Evolutionary conservation across 2,888 invertebrate genomes (phyloP).

Genomic region (Caenorhabditis sinica): DNA sequence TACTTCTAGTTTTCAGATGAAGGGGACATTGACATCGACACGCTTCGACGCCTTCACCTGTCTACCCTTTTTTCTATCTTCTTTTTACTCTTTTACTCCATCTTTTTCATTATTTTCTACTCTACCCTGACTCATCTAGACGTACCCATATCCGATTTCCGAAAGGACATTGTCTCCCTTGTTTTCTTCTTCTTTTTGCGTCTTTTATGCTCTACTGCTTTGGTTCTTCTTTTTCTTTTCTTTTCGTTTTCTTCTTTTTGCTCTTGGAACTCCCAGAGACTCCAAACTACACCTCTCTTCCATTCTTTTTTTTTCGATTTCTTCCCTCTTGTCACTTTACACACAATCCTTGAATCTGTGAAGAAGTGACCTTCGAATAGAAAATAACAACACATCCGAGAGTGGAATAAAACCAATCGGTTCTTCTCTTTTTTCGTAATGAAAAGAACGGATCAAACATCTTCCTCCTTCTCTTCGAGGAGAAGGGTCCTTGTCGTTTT

Average conservation of each 20-base stretch:
- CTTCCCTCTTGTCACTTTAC: conserved; percentile 33
- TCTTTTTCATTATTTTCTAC: conserved; percentile 11
- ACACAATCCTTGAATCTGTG: conserved; percentile 34
- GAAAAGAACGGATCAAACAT: conserved; percentile 40
- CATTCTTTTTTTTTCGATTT: conserved; percentile 10
- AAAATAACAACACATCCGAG: conserved; percentile 14
- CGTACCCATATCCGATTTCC: conserved; percentile 42
- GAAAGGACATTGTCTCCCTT: conserved; percentile 32
- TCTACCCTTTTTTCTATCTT: conserved; percentile 27
- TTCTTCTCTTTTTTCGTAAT: conserved; percentile 7
- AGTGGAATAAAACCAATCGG: conserved; percentile 39
- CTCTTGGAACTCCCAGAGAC: conserved; percentile 18
- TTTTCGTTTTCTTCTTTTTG: conserved; percentile 18
- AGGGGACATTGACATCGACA: conserved; percentile 29
- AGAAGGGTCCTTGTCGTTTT: conserved; percentile 2
- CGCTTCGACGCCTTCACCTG: conserved; percentile 37
- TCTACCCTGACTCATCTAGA: conserved; percentile 40
- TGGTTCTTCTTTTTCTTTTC: conserved; percentile 17
- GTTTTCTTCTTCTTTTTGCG: background rate
- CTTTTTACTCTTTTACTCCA: conserved; percentile 32
- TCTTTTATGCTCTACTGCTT: conserved; percentile 10
- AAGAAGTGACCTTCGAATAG: conserved; percentile 40
- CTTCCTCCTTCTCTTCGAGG: background rate
- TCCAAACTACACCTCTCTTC: conserved; percentile 32
- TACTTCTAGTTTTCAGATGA: conserved; percentile 10